Evolutionary conservation across 2,888 invertebrate genomes (phyloP), one percentile per base, ranked within the genome.

Genomic region (Macrophya annulata): DNA sequence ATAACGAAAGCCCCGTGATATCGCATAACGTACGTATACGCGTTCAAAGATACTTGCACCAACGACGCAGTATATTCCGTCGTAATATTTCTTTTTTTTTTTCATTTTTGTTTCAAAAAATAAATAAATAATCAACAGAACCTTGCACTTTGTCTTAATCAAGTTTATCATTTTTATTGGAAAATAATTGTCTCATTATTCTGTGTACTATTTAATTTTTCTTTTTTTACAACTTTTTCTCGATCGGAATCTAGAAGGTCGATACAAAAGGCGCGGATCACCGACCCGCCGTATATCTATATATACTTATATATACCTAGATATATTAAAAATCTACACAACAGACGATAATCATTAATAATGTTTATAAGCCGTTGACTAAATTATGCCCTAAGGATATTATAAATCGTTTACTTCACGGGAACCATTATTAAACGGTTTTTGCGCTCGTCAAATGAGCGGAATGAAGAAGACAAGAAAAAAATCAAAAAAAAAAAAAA

Each of bases 401-500:
- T 89, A 89, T 87, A 82, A 88, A 89, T 89, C 89, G 88, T 88
- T 89, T 83, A 84, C 84, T 83, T 62, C 84, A 85, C 84, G 84
- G 81, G 86, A 86, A 87, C 86, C 86, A 87, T 88, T 86, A 88
- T 89, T 87, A 88, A 86, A 76, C 43, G 83, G 81, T 81, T 62
- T 79, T 59, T 79, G 43, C 81, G 2, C 12, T 31, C 43, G 25
- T 31, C 45, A 37, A 68, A 68, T 68, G 37, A 37, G 68, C 15
- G 68, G 10, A 25, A 31, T 31, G 31, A 31, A n/a, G n/a, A n/a
- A n/a, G 31, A 31, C 1, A 31, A 31, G 3, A 31, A 31, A 31
- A 65, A 65, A 0, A 12, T 62, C n/a, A n/a, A n/a, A n/a, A n/a
- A n/a, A n/a, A n/a, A n/a, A n/a, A n/a, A n/a, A n/a, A n/a, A n/a